Conservation (phyloP, 2,797 vertebrate genomes). For the Halcyon smyrnensis region DNA sequence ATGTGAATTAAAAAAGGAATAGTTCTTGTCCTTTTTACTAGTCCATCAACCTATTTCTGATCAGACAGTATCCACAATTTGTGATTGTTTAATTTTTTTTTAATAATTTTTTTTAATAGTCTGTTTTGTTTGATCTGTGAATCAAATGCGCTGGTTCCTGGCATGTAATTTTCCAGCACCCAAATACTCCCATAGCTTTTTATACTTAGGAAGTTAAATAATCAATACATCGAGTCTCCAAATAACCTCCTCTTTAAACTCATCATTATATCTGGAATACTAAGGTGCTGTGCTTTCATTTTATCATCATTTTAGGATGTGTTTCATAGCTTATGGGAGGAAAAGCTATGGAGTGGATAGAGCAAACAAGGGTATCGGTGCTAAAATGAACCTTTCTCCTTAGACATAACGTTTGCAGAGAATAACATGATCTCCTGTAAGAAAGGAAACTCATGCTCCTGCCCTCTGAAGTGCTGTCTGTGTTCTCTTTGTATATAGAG, state of each 20-base stretch:
- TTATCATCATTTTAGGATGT: background rate
- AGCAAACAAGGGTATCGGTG: background rate
- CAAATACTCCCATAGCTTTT: background rate
- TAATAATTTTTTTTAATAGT: background rate
- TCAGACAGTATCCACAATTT: background rate
- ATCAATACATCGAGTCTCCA: background rate
- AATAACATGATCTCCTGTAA: background rate
- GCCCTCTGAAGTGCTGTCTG: background rate
- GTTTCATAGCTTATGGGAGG: background rate
- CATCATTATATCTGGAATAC: background rate
- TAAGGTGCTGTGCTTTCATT: background rate
- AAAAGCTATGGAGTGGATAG: background rate
- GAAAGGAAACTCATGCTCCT: background rate
- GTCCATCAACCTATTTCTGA: background rate
- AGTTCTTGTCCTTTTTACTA: background rate
- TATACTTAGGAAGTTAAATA: slow-evolving; percentile 17
- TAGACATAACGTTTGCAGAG: background rate
- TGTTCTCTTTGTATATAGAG: background rate
- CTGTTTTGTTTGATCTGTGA: background rate
- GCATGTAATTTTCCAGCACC: background rate
- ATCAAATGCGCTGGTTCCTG: background rate
- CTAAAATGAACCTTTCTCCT: background rate
- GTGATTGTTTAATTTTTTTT: background rate
- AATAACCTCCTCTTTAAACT: background rate
- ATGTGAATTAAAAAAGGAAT: background rate